Evolutionary conservation across 2,888 invertebrate genomes (phyloP), one percentile per base, ranked within the genome.

Genomic region (Sarcophaga rosellei): DNA sequence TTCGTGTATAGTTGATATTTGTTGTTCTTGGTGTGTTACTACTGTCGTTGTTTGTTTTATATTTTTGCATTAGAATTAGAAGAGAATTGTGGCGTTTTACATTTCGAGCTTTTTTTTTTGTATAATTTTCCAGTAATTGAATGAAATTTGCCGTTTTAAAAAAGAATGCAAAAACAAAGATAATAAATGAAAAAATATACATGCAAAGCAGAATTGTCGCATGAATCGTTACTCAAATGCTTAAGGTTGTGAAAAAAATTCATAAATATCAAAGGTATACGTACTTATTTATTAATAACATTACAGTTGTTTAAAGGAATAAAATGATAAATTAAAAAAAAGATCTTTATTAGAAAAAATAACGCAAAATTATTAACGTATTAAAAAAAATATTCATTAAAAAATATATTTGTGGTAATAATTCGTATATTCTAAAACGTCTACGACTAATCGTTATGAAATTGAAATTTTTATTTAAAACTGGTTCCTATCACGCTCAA

Each of bases 51-150:
- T 61, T 66, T 62, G n/a, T 69, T 20, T 6, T 53, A 11, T 35
- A 53, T 76, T 66, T 35, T 66, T 35, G 44, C 23, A 44, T 68
- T 76, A 21, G 66, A 76, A 57, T 66, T 66, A 77, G 59, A 21
- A 35, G 76, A 68, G 76, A 15, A 20, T n/a, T 45, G 68, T 66
- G 76, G 65, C 45, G 21, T 68, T 69, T 69, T 61, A 20, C 20
- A 23, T n/a, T 76, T 21, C 57, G n/a, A 45, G 44, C 23, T 61
- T 47, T 25, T 5, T 45, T 21, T 47, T 25, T 45, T n/a, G n/a
- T n/a, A n/a, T 17, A 45, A n/a, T 59, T 70, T 80, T 73, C 23
- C 65, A 79, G 57, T 65, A 66, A 66, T 72, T 78, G 62, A 78
- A 69, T 78, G 47, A 70, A 78, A 78, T 78, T 70, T 62, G 53